phyloP scores from a whole-genome alignment of 2,113 vertebrate genomes.

The Chionis minor region DNA sequence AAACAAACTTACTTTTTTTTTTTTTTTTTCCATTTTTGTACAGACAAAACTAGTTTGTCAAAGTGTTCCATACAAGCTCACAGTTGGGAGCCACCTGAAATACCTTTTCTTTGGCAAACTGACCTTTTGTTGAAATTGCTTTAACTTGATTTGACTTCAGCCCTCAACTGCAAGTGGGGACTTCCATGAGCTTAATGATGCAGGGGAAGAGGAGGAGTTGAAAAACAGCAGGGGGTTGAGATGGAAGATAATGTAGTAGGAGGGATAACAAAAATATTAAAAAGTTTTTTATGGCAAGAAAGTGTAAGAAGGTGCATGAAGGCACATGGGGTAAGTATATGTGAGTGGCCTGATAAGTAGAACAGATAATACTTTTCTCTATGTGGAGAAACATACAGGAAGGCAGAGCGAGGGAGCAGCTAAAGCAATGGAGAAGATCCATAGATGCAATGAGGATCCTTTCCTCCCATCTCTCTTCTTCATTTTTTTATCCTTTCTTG shows the following conservation, averaged over 20 bases:
- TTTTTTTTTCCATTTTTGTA: not conserved
- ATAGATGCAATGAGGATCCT: not conserved
- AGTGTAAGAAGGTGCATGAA: not conserved
- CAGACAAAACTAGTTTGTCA: not conserved
- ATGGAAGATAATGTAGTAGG: not conserved
- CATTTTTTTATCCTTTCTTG: not conserved
- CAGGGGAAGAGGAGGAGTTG: not conserved
- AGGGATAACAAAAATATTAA: not conserved
- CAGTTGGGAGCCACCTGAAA: not conserved
- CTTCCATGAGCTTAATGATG: not conserved
- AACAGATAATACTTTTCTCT: not conserved
- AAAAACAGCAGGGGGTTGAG: not conserved
- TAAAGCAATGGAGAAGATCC: not conserved
- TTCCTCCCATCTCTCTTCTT: not conserved
- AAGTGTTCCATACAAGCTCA: not conserved
- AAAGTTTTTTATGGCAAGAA: not conserved
- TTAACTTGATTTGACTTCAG: not conserved
- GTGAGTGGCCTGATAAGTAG: not conserved
- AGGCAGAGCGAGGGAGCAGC: not conserved
- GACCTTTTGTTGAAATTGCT: not conserved
- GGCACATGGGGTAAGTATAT: not conserved
- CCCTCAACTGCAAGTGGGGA: not conserved
- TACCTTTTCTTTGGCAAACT: not conserved
- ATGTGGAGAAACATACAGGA: not conserved
- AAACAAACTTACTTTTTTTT: not conserved